These are phyloP conservation scores for Leptinotarsa tumamoca DNA, from an alignment of 2,888 invertebrate genomes.

Conservation along the genomic window DNA sequence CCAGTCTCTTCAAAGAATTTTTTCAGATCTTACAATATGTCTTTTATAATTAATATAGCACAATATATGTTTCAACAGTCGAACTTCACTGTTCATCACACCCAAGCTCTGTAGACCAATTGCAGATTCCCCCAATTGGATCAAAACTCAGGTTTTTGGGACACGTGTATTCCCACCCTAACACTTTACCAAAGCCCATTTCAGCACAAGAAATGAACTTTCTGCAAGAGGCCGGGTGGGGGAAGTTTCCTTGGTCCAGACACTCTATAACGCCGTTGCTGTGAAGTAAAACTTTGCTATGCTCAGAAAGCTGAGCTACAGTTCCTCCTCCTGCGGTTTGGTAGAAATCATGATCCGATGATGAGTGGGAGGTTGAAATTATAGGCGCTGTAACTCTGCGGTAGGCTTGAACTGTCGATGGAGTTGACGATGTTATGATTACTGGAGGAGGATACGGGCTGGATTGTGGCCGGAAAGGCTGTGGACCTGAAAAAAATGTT, in stretches of 20 bases:
- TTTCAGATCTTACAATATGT: too few relatives aligned
- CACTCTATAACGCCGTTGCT: slow-evolving; percentile 84
- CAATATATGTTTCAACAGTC: not conserved
- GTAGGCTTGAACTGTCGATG: not conserved
- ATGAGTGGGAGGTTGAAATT: not conserved
- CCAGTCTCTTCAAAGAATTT: too few relatives aligned
- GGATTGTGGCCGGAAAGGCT: not conserved
- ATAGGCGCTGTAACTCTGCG: not conserved
- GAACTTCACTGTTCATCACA: slow-evolving; percentile 65
- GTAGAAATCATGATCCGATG: slow-evolving; percentile 13
- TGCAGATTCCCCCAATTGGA: slow-evolving; percentile 90
- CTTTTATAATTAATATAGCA: slow-evolving; percentile 3
- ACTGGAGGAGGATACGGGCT: not conserved
- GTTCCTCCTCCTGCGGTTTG: not conserved
- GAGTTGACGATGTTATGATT: not conserved
- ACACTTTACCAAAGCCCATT: slow-evolving; percentile 81
- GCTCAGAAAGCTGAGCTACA: slow-evolving; percentile 60
- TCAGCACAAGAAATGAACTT: slow-evolving; percentile 92
- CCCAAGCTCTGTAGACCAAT: slow-evolving; percentile 86
- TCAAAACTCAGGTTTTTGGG: slow-evolving; percentile 89
- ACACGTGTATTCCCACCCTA: slow-evolving; percentile 91
- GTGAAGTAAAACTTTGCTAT: slow-evolving; percentile 74
- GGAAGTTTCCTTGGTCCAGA: slow-evolving; percentile 90
- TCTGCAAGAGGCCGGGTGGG: slow-evolving; percentile 90
- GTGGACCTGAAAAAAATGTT: not conserved